Evolutionary conservation across 2,113 vertebrate genomes (phyloP).

Genomic region (Alaudala cheleensis): DNA sequence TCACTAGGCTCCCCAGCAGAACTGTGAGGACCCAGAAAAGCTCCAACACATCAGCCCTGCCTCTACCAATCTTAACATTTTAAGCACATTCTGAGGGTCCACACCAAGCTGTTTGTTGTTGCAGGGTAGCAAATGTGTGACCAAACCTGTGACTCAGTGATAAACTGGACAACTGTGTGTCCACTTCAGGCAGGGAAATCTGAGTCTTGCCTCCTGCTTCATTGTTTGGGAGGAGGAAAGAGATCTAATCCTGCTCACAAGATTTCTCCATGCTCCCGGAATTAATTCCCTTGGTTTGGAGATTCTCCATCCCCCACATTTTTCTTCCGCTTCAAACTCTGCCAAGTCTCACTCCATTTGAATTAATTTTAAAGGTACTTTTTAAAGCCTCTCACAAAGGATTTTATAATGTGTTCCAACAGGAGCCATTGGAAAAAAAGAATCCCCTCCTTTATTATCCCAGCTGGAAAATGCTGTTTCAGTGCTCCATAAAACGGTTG

Average conservation of each 20-base stretch:
- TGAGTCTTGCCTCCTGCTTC: background rate
- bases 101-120: background rate
- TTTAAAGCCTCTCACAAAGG: conserved; percentile 33
- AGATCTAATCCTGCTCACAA: background rate
- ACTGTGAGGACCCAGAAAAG: background rate
- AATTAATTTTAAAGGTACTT: conserved; percentile 47
- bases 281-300: background rate
- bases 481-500: conserved; percentile 5
- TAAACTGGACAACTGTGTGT: background rate
- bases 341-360: conserved; percentile 4
- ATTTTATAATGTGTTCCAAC: conserved; percentile 10
- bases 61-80: background rate
- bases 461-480: conserved; percentile 37
- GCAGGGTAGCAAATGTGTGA: background rate
- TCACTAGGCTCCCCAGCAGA: background rate
- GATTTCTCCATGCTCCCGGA: background rate
- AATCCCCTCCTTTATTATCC: conserved; percentile 21
- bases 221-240: background rate
- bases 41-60: background rate
- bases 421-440: background rate
- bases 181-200: background rate
- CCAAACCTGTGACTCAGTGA: background rate
- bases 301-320: background rate
- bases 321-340: background rate
- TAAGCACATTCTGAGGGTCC: background rate